Evolutionary conservation across 2,113 vertebrate genomes (phyloP), one percentile per base, ranked within the genome.

Genomic region (Astur gentilis): DNA sequence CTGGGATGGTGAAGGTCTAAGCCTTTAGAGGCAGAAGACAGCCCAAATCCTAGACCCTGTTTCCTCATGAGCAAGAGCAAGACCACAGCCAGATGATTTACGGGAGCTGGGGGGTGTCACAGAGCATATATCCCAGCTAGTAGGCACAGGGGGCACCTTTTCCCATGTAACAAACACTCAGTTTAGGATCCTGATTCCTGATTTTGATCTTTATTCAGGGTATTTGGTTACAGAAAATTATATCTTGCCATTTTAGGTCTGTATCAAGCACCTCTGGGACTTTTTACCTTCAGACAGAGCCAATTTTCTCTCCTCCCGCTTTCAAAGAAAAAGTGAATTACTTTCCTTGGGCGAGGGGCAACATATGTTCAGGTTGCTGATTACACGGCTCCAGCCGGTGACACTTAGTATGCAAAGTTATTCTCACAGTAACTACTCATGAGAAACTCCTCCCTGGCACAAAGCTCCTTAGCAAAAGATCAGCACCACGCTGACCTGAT

Each of bases 81-180:
- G 50, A 50, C 44, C 38, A 23, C 58, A 62, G 58, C 16, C 42
- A 61, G 26, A 47, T 3, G 2, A 22, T 62, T n/a, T 36, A 23
- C 29, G 6, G 11, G 29, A 58, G 26, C 2, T 4, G 16, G 9
- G 8, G 21, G 9, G 3, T 2, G 26, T 11, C 36, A 32, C 5
- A 7, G 26, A 65, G 10, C 25, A 11, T 50, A 15, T 8, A 25
- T 32, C 50, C 57, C 91, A 76, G 19, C 20, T n/a, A 7, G n/a
- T 0, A 54, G 27, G 16, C 34, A 38, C 0, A 42, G 8, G 36
- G 31, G 21, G 9, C 22, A 87, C 14, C 3, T 76, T 81, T 52
- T 16, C 6, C 23, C 47, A 21, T 2, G 1, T 27, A 34, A 29
- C 23, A 60, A 70, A n/a, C 2, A 3, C 5, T 32, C n/a, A 36